These are phyloP conservation scores for Sparus aurata DNA, from an alignment of 2,797 vertebrate species.

Conservation along the genomic window DNA sequence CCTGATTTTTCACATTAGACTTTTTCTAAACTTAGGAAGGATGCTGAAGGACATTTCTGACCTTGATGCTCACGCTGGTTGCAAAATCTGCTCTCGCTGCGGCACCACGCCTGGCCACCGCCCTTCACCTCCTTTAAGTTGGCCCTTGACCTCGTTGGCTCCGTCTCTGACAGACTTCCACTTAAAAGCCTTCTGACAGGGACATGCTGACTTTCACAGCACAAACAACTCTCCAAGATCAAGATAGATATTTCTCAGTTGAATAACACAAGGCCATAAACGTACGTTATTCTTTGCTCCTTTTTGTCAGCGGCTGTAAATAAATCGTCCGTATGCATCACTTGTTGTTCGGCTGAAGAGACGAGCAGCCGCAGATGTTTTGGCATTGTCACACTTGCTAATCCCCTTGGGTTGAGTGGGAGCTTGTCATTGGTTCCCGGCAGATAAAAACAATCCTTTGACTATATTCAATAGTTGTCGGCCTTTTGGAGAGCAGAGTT, in stretches of 20 bases:
- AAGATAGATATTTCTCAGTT: constrained; percentile 27
- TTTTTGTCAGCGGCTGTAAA: constrained; percentile 38
- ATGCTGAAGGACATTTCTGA: neutral
- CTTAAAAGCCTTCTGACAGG: constrained; percentile 57
- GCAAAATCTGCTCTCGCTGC: constrained; percentile 10
- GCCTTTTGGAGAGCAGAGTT: constrained; percentile 63
- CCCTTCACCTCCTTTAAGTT: constrained; percentile 43
- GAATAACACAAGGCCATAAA: constrained; percentile 18
- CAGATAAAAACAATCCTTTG: constrained; percentile 73
- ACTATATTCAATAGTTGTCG: constrained; percentile 69
- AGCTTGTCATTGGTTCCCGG: constrained; percentile 60
- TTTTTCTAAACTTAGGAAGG: constrained; percentile 18
- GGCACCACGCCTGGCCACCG: neutral
- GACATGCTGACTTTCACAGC: constrained; percentile 45
- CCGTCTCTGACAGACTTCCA: constrained; percentile 27
- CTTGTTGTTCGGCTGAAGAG: constrained; percentile 46
- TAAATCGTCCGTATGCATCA: constrained; percentile 34
- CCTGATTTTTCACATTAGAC: neutral
- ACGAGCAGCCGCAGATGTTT: constrained; percentile 66
- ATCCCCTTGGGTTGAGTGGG: constrained; percentile 56
- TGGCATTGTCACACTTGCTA: constrained; percentile 61
- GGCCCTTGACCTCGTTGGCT: constrained; percentile 58
- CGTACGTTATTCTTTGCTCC: constrained; percentile 14
- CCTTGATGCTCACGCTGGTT: neutral
- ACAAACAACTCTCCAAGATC: constrained; percentile 24